phyloP scores from a whole-genome alignment of 2,113 vertebrate species.

The Xiphophorus hellerii region DNA sequence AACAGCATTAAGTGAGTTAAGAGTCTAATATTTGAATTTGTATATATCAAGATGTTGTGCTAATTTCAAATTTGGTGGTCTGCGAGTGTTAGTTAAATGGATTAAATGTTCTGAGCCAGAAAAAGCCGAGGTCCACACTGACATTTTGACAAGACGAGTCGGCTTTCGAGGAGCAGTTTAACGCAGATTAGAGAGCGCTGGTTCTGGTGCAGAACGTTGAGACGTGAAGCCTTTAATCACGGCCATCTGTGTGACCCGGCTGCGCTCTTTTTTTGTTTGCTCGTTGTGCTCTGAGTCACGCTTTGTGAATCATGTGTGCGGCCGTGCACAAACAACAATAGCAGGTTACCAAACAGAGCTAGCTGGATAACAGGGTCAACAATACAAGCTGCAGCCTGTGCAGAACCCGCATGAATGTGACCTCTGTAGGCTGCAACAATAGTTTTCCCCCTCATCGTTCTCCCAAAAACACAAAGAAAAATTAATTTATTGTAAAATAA shows the following conservation, averaged over 20 bases:
- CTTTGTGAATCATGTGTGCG: slow-evolving; percentile 34
- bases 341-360: slow-evolving; percentile 54
- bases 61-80: too few species aligned
- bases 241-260: slow-evolving; percentile 31
- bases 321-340: slow-evolving; percentile 44
- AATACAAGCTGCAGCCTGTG: slow-evolving; percentile 47
- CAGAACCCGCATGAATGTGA: slow-evolving; percentile 22
- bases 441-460: neutral
- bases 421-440: neutral
- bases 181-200: neutral
- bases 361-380: slow-evolving; percentile 42
- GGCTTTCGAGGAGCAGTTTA: neutral
- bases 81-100: too few species aligned
- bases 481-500: neutral
- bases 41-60: too few species aligned
- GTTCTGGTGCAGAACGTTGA: neutral
- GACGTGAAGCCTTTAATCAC: slow-evolving; percentile 46
- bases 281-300: slow-evolving; percentile 34
- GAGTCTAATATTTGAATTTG: too few species aligned
- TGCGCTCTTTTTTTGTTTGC: slow-evolving; percentile 13
- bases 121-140: neutral
- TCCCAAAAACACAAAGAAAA: neutral
- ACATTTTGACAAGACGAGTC: neutral
- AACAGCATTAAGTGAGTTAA: too few species aligned
- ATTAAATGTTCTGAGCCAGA: too few species aligned